phyloP scores from a whole-genome alignment of 2,888 invertebrate species.

The Drosophila cognata region DNA sequence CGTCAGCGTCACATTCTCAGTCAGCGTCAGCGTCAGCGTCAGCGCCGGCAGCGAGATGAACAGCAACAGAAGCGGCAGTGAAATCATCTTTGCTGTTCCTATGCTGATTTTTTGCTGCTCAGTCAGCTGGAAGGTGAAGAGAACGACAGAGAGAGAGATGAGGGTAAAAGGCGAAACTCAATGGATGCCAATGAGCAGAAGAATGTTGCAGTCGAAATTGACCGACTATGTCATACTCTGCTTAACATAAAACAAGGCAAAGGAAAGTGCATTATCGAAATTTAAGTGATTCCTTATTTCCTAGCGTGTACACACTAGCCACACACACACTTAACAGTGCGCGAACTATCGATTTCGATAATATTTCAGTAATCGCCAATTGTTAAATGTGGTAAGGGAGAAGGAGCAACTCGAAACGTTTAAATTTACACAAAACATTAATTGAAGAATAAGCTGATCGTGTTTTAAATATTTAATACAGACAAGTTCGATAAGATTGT shows the following conservation, averaged over 20 bases:
- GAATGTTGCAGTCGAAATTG: neutral
- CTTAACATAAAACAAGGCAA: neutral
- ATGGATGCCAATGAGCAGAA: constrained; percentile 21
- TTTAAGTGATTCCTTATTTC: neutral
- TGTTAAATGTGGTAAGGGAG: neutral
- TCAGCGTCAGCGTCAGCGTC: constrained; percentile 19
- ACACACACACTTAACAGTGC: neutral
- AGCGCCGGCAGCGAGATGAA: constrained; percentile 42
- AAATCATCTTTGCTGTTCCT: constrained; percentile 44
- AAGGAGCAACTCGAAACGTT: neutral
- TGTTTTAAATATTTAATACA: neutral
- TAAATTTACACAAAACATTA: neutral
- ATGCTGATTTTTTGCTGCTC: constrained; percentile 45
- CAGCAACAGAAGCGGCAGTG: constrained; percentile 53
- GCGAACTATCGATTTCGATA: neutral
- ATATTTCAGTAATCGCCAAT: neutral
- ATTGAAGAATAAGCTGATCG: neutral
- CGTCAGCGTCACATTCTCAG: constrained; percentile 67
- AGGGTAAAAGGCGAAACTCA: constrained; percentile 31
- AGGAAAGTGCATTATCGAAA: neutral
- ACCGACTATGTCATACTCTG: neutral
- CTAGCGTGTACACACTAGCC: constrained; percentile 15
- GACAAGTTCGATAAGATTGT: constrained; percentile 93
- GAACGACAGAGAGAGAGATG: neutral
- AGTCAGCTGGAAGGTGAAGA: constrained; percentile 60